Percentiles rank a stretch among this genome's conserved stretches.
Evolutionary conservation across 2,797 vertebrate genomes (phyloP).

Genomic region (Columba guinea): DNA sequence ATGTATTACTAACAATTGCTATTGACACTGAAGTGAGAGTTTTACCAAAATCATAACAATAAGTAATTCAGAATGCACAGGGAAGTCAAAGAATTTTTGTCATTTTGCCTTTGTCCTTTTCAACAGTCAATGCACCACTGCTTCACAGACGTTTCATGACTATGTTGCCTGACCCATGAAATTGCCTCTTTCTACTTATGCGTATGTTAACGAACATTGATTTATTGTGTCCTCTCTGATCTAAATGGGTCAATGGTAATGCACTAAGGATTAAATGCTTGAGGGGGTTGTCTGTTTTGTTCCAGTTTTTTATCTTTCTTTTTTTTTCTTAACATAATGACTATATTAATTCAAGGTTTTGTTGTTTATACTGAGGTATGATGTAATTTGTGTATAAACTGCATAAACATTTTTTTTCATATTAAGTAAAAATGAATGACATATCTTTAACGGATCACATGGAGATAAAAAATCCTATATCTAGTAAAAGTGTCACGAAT

Average conservation of each 20-base stretch:
- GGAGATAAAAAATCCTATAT: not conserved
- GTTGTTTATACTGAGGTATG: not conserved
- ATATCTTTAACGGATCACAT: not conserved
- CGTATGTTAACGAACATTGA: constrained; percentile 48
- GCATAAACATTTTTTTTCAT: not conserved
- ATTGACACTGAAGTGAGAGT: not conserved
- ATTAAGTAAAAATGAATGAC: not conserved
- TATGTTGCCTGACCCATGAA: constrained; percentile 9
- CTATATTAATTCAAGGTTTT: not conserved
- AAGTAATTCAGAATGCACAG: not conserved
- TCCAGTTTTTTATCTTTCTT: not conserved
- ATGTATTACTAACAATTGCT: not conserved
- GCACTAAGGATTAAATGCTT: not conserved
- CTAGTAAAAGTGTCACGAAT: not conserved
- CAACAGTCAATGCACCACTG: not conserved
- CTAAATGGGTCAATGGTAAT: not conserved
- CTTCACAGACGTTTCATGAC: not conserved
- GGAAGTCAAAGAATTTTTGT: not conserved
- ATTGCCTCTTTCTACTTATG: constrained; percentile 36
- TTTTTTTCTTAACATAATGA: not conserved
- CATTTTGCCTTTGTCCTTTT: not conserved
- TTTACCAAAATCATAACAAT: not conserved
- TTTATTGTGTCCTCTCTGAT: constrained; percentile 28
- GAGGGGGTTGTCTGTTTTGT: not conserved
- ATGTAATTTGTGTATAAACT: not conserved